Conservation (phyloP, 2,888 invertebrate genomes). For the Apotomis capreana region DNA sequence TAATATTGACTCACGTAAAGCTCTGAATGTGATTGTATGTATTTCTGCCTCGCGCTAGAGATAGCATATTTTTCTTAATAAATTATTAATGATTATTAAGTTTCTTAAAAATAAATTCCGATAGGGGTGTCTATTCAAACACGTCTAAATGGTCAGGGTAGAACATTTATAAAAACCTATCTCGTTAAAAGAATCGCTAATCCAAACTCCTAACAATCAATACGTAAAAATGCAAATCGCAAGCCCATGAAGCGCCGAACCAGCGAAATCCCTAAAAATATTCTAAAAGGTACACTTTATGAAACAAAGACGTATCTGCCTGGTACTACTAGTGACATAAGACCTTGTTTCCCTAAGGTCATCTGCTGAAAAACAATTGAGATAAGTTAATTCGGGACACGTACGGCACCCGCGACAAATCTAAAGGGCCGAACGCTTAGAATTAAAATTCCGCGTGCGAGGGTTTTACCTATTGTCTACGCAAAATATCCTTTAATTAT, state of each 20-base stretch:
- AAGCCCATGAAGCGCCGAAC: conserved; percentile 22
- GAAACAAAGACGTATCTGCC: background rate
- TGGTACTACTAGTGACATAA: background rate
- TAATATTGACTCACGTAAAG: background rate
- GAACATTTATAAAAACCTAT: background rate
- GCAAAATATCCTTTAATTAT: conserved; percentile 78
- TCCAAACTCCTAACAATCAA: conserved; percentile 18
- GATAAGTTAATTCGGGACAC: conserved; percentile 58
- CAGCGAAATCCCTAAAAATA: conserved; percentile 35
- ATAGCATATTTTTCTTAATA: too few relatives aligned
- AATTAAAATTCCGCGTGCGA: conserved; percentile 77
- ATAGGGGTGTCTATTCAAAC: too few relatives aligned
- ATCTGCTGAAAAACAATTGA: conserved; percentile 44
- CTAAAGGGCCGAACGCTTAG: conserved; percentile 68
- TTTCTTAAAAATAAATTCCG: too few relatives aligned
- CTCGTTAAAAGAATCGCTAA: conserved; percentile 8
- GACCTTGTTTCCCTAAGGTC: conserved; percentile 3
- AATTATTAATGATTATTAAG: too few relatives aligned
- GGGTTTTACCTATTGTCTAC: conserved; percentile 75
- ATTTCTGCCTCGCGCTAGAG: too few relatives aligned
- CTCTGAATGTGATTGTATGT: too few relatives aligned
- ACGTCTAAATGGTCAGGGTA: too few relatives aligned
- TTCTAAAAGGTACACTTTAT: conserved; percentile 2
- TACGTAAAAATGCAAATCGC: conserved; percentile 33
- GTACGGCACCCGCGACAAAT: conserved; percentile 66